Evolutionary conservation across 1,140 invertebrate species (phyloP).

Genomic region (Spodoptera frugiperda): DNA sequence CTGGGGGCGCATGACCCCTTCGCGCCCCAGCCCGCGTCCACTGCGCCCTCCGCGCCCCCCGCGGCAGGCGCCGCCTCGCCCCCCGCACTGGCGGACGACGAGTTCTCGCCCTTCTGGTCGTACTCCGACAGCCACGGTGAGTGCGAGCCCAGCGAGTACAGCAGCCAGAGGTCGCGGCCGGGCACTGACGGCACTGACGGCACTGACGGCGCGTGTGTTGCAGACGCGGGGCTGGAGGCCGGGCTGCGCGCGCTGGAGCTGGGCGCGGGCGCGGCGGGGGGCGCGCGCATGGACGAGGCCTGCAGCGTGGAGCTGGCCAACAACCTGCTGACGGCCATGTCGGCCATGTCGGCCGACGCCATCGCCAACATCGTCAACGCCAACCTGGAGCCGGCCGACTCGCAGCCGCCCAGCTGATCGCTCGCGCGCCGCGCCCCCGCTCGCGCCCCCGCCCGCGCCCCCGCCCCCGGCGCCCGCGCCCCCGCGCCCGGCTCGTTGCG

Average conservation of each 20-base stretch:
- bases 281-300: slow-evolving; percentile 50
- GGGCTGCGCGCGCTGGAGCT: slow-evolving; percentile 46
- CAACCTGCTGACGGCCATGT: slow-evolving; percentile 68
- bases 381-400: slow-evolving; percentile 44
- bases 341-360: slow-evolving; percentile 53
- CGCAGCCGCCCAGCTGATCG: slow-evolving; percentile 21
- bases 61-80: slow-evolving; percentile 17
- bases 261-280: slow-evolving; percentile 34
- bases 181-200: too few relatives aligned
- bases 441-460: background rate
- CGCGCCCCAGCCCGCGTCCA: slow-evolving; percentile 37
- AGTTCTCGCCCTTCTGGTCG: slow-evolving; percentile 49
- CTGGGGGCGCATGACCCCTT: slow-evolving; percentile 39
- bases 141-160: too few relatives aligned
- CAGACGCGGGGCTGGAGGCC: slow-evolving; percentile 33
- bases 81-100: slow-evolving; percentile 34
- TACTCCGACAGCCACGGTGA: slow-evolving; percentile 30
- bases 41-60: slow-evolving; percentile 43
- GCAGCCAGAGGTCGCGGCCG: too few relatives aligned
- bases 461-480: background rate
- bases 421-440: background rate
- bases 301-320: slow-evolving; percentile 57
- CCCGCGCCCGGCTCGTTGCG: background rate
- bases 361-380: slow-evolving; percentile 60
- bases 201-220: too few relatives aligned